Conservation (phyloP, 2,113 vertebrate species). For the Pachyramphus minor region DNA sequence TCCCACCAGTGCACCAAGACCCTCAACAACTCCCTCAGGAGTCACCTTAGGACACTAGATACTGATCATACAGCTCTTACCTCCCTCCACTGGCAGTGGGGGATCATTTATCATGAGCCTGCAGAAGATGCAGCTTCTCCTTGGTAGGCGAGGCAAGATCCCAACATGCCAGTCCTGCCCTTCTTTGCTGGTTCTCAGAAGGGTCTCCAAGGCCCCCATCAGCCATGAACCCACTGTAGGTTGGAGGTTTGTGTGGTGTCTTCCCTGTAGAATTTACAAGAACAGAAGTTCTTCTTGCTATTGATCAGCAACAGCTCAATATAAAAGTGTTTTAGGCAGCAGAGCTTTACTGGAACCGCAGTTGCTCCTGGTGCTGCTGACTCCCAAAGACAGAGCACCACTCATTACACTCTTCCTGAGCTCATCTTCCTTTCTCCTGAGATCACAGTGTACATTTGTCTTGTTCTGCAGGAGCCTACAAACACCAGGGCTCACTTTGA, state of each 20-base stretch:
- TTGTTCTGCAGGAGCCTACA: neutral
- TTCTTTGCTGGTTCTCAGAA: neutral
- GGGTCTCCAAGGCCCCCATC: neutral
- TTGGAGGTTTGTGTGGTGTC: neutral
- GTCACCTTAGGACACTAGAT: neutral
- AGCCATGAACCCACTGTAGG: neutral
- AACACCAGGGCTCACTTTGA: neutral
- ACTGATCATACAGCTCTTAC: neutral
- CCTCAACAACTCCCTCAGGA: neutral
- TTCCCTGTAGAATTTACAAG: neutral
- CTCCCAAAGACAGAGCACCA: neutral
- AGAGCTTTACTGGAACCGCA: neutral
- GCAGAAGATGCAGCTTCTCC: neutral
- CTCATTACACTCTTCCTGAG: constrained; percentile 1
- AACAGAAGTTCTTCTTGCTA: neutral
- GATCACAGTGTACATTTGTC: neutral
- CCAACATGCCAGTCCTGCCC: neutral
- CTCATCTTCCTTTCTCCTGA: neutral
- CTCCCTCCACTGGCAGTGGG: neutral
- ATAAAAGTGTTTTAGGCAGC: neutral
- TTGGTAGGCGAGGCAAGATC: neutral
- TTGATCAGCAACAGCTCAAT: neutral
- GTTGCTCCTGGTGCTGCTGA: neutral
- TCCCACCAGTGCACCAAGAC: neutral
- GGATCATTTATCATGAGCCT: rapidly evolving